Percentiles rank a stretch among this genome's conserved stretches.
Conservation (phyloP, 2,888 invertebrate genomes). For the Ectobius pallidus region DNA sequence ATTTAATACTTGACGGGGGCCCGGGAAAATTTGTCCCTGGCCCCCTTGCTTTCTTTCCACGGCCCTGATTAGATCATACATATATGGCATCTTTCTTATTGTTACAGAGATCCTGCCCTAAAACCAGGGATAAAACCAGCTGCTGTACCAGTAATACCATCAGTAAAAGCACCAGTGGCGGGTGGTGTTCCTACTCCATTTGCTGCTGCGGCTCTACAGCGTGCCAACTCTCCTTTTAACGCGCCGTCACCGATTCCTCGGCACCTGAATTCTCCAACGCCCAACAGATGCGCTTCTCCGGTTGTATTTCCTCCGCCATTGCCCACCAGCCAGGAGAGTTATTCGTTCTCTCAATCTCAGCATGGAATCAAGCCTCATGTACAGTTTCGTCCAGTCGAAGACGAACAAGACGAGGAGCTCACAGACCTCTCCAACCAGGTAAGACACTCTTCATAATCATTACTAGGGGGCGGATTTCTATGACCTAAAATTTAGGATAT, state of each 20-base stretch:
- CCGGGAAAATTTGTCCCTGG: too few species aligned
- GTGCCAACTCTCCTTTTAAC: conserved; percentile 2
- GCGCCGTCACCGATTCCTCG: background rate
- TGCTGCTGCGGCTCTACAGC: conserved; percentile 28
- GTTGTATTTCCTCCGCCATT: conserved; percentile 38
- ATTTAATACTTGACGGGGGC: too few species aligned
- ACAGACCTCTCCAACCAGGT: conserved; percentile 32
- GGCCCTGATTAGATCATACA: too few species aligned
- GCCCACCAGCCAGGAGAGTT: conserved; percentile 18
- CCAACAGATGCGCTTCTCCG: conserved; percentile 32
- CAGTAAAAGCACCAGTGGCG: conserved; percentile 39
- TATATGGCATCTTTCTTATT: too few species aligned
- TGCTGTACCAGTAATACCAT: background rate
- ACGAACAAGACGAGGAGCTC: conserved; percentile 17
- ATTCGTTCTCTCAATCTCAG: conserved; percentile 36
- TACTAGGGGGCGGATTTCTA: too few species aligned
- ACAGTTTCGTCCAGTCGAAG: conserved; percentile 3
- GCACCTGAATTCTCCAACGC: background rate
- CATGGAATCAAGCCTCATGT: conserved; percentile 30
- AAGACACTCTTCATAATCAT: too few species aligned
- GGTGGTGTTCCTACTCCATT: conserved; percentile 43
- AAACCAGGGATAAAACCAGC: background rate
- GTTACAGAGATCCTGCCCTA: background rate
- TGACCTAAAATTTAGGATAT: too few species aligned
- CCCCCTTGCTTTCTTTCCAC: too few species aligned